Percentiles rank a stretch among this genome's conserved stretches.
Conservation (phyloP, 2,113 vertebrate species). For the Morone chrysops region DNA sequence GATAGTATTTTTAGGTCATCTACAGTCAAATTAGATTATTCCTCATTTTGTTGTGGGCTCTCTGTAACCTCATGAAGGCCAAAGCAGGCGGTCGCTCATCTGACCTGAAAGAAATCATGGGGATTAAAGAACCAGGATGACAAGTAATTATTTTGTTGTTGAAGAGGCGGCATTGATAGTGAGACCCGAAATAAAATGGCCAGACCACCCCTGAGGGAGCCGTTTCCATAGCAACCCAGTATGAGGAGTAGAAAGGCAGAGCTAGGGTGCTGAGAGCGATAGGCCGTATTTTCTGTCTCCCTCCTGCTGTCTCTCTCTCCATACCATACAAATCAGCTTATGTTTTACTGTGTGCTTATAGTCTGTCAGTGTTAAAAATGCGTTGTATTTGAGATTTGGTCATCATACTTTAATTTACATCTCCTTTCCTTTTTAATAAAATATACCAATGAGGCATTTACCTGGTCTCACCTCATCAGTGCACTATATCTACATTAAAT, state of each 20-base stretch:
- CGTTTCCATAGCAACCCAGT: conserved; percentile 77
- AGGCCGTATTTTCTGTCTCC: conserved; percentile 1
- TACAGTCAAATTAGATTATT: background rate
- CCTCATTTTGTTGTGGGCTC: background rate
- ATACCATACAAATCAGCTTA: background rate
- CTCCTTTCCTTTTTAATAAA: background rate
- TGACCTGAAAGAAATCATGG: conserved; percentile 8
- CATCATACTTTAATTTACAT: no score
- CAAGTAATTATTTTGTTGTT: conserved; percentile 4
- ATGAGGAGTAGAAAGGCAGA: conserved; percentile 30
- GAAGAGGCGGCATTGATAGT: background rate
- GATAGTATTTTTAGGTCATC: background rate
- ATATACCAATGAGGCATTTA: background rate
- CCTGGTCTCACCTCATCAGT: background rate
- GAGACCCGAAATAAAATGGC: conserved; percentile 47
- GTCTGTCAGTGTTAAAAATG: background rate
- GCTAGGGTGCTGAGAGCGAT: conserved; percentile 24
- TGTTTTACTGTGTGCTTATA: background rate
- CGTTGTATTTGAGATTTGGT: no score
- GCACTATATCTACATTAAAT: background rate
- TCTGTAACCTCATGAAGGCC: no score
- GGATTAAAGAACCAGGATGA: conserved; percentile 2
- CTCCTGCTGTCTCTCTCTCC: background rate
- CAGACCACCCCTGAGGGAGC: conserved; percentile 54
- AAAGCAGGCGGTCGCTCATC: background rate